A percentile compares a stretch with the other conserved stretches of the same genome.
Evolutionary conservation across 2,797 vertebrate genomes (phyloP).

Genomic region (Spea hammondii): DNA sequence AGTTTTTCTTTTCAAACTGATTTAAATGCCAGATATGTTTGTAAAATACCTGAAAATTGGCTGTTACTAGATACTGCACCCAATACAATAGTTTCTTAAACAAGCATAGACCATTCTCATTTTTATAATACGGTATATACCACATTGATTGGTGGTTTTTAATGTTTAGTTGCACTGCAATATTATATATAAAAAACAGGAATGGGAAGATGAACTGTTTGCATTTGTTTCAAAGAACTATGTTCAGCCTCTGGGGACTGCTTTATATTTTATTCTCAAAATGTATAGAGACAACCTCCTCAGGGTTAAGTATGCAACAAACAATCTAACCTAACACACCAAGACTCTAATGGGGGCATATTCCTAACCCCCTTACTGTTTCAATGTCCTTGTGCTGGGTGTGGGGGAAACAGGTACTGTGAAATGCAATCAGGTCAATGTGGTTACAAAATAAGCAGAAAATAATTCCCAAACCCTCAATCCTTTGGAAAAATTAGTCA

Average conservation of each 20-base stretch:
- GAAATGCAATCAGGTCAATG: not conserved
- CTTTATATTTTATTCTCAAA: not conserved
- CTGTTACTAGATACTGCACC: too few species aligned
- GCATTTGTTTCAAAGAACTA: not conserved
- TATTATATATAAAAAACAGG: too few species aligned
- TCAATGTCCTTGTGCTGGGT: not conserved
- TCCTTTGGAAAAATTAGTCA: not conserved
- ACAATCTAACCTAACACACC: not conserved
- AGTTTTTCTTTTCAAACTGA: too few species aligned
- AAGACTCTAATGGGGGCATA: not conserved
- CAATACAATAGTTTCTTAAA: too few species aligned
- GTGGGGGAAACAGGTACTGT: not conserved
- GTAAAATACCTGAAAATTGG: too few species aligned
- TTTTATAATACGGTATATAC: too few species aligned
- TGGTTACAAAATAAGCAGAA: not conserved
- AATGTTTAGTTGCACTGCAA: too few species aligned
- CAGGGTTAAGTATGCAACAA: not conserved
- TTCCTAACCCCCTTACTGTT: not conserved
- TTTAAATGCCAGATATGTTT: too few species aligned
- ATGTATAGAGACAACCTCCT: not conserved
- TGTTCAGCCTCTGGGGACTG: not conserved
- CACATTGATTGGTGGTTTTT: too few species aligned
- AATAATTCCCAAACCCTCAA: not conserved
- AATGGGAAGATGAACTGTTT: not conserved
- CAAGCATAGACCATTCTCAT: too few species aligned